Evolutionary conservation across 92 coral and sea anemone species (phyloP), one percentile per base, ranked within the genome.

Genomic region (Micromussa lordhowensis): DNA sequence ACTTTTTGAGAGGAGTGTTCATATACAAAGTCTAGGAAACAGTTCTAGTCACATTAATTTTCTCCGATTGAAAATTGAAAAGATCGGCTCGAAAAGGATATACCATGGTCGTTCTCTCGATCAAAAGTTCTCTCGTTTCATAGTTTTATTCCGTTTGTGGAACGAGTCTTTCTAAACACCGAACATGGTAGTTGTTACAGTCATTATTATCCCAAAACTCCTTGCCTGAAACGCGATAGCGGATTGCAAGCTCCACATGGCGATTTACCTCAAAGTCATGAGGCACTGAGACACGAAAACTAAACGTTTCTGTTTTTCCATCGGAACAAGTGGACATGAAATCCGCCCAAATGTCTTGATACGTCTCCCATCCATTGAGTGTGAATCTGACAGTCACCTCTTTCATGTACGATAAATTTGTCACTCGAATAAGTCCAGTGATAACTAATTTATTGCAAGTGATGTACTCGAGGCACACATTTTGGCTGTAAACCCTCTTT

Each of bases 191-290:
- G 80, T 94, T 94, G 36, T 68, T 61, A 28, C 81, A 80, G 51
- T 29, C 44, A 51, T 90, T 92, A 57, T 94, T 94, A 82, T 94
- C 97, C 97, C 97, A 94, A 61, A 90, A 92, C 79, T 90, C 97
- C 16, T 73, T 29, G 19, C 89, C 88, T 19, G 68, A 36, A 17
- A 81, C 97, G 40, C 51, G 78, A 78, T 92, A 94, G 63, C 97
- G 85, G 55, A 94, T 80, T 21, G 97, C 97, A 75, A 94, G 90
- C 66, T 92, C 87, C 58, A 94, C 54, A 49, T 64, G 31, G 30
- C 77, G 82, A 40, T 82, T 77, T 17, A 73, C 82, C 59, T 92
- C 94, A 59, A 93, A 85, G 81, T 85, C 85, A 16, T 85, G 78
- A 18, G 97, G 92, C 13, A 93, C 78, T 2, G 95, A 68, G 36